Evolutionary conservation across 2,888 invertebrate species (phyloP), one percentile per base, ranked within the genome.

Genomic region (Lithophane socia): DNA sequence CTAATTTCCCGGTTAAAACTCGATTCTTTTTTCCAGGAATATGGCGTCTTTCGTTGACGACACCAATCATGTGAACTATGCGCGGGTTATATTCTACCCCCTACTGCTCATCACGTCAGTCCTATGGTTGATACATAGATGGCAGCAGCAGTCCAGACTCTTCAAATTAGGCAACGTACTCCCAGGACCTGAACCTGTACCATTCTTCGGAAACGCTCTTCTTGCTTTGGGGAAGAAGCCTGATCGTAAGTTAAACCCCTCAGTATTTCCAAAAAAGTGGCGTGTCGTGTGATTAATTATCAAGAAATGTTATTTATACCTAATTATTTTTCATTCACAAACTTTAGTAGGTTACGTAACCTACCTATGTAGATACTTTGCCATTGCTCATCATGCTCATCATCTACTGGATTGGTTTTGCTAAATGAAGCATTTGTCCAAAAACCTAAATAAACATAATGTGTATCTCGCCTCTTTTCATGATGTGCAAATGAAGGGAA

Each of bases 151-250:
- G 73, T 93, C 95, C 0, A 94, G 94, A 29, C 86, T 98, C 87
- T 93, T 97, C 77, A 97, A 97, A 87, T 90, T 98, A 81, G 98
- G 97, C 0, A 97, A 97, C 67, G 97, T 97, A 88, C 92, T 98
- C 29, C 98, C 98, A 0, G 98, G 98, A 71, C 98, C 98, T 0
- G 88, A 93, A 8, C 94, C 97, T 1, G 86, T 97, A n/a, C 98
- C 98, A 0, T 54, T 98, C 1, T 90, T 98, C 73, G 98, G 98
- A 80, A 98, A 98, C 88, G 98, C 98, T 0, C 95, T 98, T 13
- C 92, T 97, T 74, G 97, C 97, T 0, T 83, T 97, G 0, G 98
- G 98, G 69, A 96, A 97, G 78, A 97, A 97, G 73, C 97, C 98
- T 77, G 94, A 96, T 77, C 96, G 98, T 98, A 94, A 86, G 83